Evolutionary conservation across 2,888 invertebrate genomes (phyloP), one percentile per base, ranked within the genome.

Genomic region (Apodemia duryi): DNA sequence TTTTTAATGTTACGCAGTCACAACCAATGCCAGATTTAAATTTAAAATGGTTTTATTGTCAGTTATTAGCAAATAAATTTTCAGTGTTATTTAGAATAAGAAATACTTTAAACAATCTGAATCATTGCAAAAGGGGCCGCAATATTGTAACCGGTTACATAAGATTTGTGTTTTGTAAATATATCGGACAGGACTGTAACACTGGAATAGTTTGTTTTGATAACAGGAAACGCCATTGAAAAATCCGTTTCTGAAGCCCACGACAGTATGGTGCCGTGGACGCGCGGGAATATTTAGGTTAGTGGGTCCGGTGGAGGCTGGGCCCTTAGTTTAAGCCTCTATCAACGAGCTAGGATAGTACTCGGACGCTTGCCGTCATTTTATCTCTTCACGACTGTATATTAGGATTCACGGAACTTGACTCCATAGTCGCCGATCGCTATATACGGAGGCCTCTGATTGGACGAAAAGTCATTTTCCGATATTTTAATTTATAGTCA

Each of bases 261-360:
- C 7, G 32, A 60, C 57, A 35, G 57, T 35, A 35, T 35, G 57
- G 32, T 35, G 57, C 32, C 57, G 32, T 60, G 57, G 29, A 60
- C 32, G 57, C 57, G 57, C 57, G 57, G 57, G 32, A 60, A 60
- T 60, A 60, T 13, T 32, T 57, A 57, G 57, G 57, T 57, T 57
- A 57, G 32, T 54, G 29, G 57, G 65, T 43, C 60, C 65, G 41
- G 52, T 7, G 29, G 29, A 11, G 46, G 64, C 32, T 57, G 62
- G 66, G 66, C 66, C 66, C 65, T 66, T 76, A 77, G 75, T 66
- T 67, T 88, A 88, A 88, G 86, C 81, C 77, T 86, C 82, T 87
- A 89, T 88, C 89, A 90, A 88, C 89, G 89, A 90, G 89, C 86
- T 89, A 90, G 88, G 77, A 78, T 86, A 73, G 76, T 72, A 35